Conservation (phyloP, 2,888 invertebrate genomes). For the Tineola bisselliella region DNA sequence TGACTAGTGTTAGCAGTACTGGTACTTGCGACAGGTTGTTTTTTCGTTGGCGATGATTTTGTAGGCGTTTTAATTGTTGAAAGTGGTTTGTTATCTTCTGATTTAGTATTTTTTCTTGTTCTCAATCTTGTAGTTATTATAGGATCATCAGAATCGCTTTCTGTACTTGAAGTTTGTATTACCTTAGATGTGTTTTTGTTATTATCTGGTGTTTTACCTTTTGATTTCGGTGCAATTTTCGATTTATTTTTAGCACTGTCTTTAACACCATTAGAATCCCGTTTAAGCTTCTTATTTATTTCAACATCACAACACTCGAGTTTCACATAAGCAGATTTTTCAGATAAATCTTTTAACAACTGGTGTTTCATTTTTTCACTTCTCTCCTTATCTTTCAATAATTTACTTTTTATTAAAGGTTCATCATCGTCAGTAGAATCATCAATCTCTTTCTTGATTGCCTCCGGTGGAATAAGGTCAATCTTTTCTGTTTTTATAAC, state of each 20-base stretch:
- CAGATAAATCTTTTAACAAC: constrained; percentile 51
- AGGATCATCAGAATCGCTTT: constrained; percentile 49
- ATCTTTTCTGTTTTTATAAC: constrained; percentile 26
- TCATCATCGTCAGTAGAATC: constrained; percentile 57
- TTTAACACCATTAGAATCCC: constrained; percentile 21
- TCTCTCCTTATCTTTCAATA: constrained; percentile 48
- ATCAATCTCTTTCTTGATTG: constrained; percentile 26
- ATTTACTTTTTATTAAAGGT: constrained; percentile 52
- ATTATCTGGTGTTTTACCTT: constrained; percentile 40
- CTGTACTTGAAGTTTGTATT: constrained; percentile 38
- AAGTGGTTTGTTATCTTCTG: constrained; percentile 40
- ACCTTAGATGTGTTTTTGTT: constrained; percentile 39
- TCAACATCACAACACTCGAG: constrained; percentile 59
- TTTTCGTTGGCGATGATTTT: constrained; percentile 44
- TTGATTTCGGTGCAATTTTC: constrained; percentile 40
- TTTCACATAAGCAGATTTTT: constrained; percentile 60
- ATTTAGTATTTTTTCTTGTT: constrained; percentile 58
- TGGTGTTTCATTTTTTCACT: constrained; percentile 43
- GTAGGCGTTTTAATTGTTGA: constrained; percentile 34
- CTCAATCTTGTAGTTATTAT: constrained; percentile 53
- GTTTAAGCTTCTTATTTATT: constrained; percentile 30
- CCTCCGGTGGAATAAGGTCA: constrained; percentile 17
- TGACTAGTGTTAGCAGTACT: constrained; percentile 37
- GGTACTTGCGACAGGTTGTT: constrained; percentile 37
- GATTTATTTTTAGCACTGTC: constrained; percentile 42